Evolutionary conservation across 1,140 invertebrate genomes (phyloP), one percentile per base, ranked within the genome.

Genomic region (Sycobia sp.): DNA sequence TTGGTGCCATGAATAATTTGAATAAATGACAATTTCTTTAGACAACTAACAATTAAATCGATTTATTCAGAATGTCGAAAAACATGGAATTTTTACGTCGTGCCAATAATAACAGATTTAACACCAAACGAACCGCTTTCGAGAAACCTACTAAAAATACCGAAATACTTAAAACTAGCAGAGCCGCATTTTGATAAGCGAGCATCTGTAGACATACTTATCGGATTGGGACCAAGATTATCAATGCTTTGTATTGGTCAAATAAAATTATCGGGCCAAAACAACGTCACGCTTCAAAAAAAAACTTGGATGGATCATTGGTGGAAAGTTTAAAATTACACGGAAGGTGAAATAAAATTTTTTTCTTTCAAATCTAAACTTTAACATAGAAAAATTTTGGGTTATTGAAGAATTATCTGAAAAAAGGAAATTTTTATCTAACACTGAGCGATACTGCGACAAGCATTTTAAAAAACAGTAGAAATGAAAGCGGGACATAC

Each of bases 181-280:
- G n/a, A n/a, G n/a, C n/a, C n/a, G n/a, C n/a, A n/a, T n/a, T n/a
- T 29, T 71, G 13, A 66, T 67, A 3, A 66, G 71, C 53, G 62
- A 65, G 5, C 10, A 58, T 13, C 70, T 71, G 39, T 71, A 3
- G 50, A 71, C 47, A 29, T 71, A 11, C 34, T 71, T 0, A 32
- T 70, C 0, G 67, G 60, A 5, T 56, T 67, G 8, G 67, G 66
- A 1, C 20, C 67, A 4, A 61, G 67, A 0, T 56, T 71, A 2
- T 67, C 70, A 14, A 14, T 67, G 3, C 41, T 73, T 4, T n/a
- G n/a, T n/a, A n/a, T n/a, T n/a, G n/a, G n/a, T n/a, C n/a, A n/a
- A n/a, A n/a, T n/a, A n/a, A n/a, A 65, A 57, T 20, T 55, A 66
- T 10, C 67, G 68, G 5, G 59, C 9, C 11, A 47, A 3, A 29